Percentiles rank a stretch among this genome's conserved stretches.
These are phyloP conservation scores for Oceanodroma tethys DNA, from an alignment of 2,113 vertebrate species.

Conservation along the genomic window DNA sequence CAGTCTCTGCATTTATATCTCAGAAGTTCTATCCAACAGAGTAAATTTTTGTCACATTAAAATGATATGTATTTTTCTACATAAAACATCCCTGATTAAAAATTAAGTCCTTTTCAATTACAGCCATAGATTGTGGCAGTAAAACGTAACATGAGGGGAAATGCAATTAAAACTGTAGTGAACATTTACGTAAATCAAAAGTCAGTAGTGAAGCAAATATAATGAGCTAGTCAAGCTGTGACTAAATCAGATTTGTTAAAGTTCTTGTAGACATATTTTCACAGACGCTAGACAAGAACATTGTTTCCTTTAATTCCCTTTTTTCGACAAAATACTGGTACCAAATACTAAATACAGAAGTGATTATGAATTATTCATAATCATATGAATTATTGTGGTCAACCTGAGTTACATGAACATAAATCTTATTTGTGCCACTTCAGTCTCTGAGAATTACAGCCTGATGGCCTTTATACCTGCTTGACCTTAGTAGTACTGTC, in stretches of 20 bases:
- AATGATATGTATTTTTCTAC: constrained; percentile 37
- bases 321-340: neutral
- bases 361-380: too few species aligned
- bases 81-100: constrained; percentile 60
- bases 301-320: neutral
- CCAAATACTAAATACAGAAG: too few species aligned
- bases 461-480: neutral
- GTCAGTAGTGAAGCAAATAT: constrained; percentile 32
- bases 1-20: neutral
- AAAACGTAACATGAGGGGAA: constrained; percentile 57
- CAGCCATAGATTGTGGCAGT: constrained; percentile 38
- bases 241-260: constrained; percentile 26
- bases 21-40: neutral
- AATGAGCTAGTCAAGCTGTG: constrained; percentile 15
- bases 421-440: neutral
- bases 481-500: neutral
- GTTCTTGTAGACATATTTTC: neutral
- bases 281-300: neutral
- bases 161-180: constrained; percentile 44
- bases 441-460: neutral
- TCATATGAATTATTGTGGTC: neutral
- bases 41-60: constrained; percentile 40
- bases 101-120: constrained; percentile 66
- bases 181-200: constrained; percentile 61
- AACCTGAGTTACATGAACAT: neutral